A percentile compares a stretch with the other conserved stretches of the same genome.
These are phyloP conservation scores for Recurvirostra avosetta DNA, from an alignment of 2,113 vertebrate genomes.

Conservation along the genomic window DNA sequence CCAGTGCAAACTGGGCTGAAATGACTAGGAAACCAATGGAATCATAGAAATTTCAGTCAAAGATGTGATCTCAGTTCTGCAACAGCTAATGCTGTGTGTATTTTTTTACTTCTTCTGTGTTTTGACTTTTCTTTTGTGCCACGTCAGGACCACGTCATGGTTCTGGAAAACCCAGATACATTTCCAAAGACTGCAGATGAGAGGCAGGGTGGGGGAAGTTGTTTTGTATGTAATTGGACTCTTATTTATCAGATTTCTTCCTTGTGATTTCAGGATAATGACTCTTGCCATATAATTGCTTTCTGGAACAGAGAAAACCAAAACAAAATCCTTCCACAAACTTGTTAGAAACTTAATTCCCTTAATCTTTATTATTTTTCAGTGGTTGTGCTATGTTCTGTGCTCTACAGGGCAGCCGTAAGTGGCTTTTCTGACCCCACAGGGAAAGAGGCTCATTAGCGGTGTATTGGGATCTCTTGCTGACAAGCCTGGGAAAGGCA, in stretches of 20 bases:
- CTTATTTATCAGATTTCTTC: background rate
- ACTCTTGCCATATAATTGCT: background rate
- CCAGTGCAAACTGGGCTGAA: background rate
- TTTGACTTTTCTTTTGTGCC: background rate
- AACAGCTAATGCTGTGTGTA: background rate
- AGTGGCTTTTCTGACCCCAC: background rate
- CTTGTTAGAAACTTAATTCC: background rate
- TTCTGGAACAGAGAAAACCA: background rate
- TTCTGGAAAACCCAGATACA: background rate
- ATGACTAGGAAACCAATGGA: background rate
- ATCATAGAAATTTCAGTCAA: conserved; percentile 5
- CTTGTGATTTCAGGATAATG: background rate
- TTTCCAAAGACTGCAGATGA: background rate
- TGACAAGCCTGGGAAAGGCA: background rate
- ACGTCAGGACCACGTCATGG: background rate
- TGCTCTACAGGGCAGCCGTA: background rate
- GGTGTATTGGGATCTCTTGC: background rate
- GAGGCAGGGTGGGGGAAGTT: background rate
- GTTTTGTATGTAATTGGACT: background rate
- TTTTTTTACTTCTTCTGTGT: background rate
- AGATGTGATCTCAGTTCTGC: background rate
- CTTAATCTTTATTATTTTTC: background rate
- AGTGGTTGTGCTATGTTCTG: background rate
- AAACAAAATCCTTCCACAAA: background rate
- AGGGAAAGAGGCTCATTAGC: background rate